Base-by-base conservation (phyloP, 1,140 invertebrate genomes). In the Heliconius nattereri region DNA sequence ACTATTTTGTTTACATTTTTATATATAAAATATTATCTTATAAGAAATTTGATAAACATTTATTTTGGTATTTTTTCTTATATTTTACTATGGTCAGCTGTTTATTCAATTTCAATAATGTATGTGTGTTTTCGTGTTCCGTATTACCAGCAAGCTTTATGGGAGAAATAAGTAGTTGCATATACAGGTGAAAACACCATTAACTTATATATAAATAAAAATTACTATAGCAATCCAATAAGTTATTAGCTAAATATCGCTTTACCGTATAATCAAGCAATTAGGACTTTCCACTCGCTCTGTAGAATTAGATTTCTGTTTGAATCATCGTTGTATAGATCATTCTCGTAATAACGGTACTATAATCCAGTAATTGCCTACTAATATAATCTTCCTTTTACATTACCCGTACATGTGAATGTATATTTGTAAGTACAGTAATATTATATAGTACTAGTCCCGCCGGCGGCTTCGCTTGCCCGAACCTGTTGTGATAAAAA, bases 1-100 rank as follows among this genome's bases (percentile, higher is more conserved):
- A 78, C 83, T 81, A 85, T 85, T 84, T 83, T 83, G 79, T 84
- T 80, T 77, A 70, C 75, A 37, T 77, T 77, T 77, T 77, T 35
- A 35, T 71, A 20, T 71, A 37, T 26, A 66, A 66, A 66, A 66
- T 66, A 26, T 66, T 66, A 29, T 66, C 26, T 9, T 16, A 26
- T 37, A 35, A 37, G 16, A n/a, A 71, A n/a, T 23, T 71, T 7
- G 0, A 11, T 71, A 23, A 57, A 57, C 7, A 13, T 45, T 45
- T 16, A 16, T 45, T 5, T 45, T 5, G 3, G n/a, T 57, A 16
- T 11, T 23, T n/a, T 66, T 66, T 29, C 1, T 0, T 23, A 66
- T 23, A 32, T 32, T 32, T 32, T 45, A 13, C 40, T 11, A 20
- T 20, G 19, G 54, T 57, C 20, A 66, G 9, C 16, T 66, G 0